A percentile compares a stretch with the other conserved stretches of the same genome.
Evolutionary conservation across 2,113 vertebrate genomes (phyloP).

Genomic region (Zosterops hypoxanthus): DNA sequence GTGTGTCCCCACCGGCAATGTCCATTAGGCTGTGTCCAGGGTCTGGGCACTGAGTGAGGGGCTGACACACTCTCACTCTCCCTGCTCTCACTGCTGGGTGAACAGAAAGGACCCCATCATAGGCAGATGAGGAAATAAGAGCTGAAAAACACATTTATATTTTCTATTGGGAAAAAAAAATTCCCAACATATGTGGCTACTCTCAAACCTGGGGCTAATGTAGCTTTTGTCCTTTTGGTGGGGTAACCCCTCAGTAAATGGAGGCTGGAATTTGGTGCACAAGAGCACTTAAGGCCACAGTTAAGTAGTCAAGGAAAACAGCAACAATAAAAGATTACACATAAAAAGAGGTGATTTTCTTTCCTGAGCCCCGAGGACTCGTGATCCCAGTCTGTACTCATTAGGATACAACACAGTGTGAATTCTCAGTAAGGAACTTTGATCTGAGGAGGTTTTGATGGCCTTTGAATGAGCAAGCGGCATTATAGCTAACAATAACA

Average conservation of each 20-base stretch:
- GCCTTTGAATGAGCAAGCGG: not conserved
- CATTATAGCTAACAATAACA: not conserved
- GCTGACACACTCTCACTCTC: not conserved
- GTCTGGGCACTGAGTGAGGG: not conserved
- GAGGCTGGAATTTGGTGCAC: not conserved
- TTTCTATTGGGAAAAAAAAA: not conserved
- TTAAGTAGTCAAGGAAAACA: not conserved
- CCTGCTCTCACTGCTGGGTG: not conserved
- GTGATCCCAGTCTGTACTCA: not conserved
- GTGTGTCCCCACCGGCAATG: not conserved
- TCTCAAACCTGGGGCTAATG: not conserved
- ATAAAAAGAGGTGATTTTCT: not conserved
- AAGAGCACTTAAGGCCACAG: constrained; percentile 18
- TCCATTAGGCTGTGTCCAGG: not conserved
- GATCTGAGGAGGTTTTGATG: not conserved
- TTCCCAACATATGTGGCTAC: accelerated
- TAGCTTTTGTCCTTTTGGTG: not conserved
- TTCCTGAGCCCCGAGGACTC: not conserved
- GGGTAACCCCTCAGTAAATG: not conserved
- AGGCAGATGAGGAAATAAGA: not conserved
- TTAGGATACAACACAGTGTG: not conserved
- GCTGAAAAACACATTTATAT: not conserved
- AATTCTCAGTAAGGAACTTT: constrained; percentile 15
- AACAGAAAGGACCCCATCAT: not conserved
- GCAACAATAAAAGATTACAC: not conserved